Percentiles rank a stretch among this genome's conserved stretches.
phyloP scores from a whole-genome alignment of 2,797 vertebrate species.

The Danio albolineatus region DNA sequence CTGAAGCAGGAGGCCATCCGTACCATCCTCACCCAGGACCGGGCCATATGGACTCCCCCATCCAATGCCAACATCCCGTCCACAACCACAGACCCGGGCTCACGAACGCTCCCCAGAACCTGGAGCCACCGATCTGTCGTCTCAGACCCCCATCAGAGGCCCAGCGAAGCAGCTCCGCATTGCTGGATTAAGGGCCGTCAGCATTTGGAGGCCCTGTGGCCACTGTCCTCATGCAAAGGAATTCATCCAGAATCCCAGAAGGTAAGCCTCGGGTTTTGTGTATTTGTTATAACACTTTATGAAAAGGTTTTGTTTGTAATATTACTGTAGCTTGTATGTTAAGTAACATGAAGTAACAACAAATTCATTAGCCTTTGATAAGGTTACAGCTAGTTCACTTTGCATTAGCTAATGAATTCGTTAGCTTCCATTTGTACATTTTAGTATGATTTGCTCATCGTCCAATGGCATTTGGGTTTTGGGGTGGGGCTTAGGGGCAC shows the following conservation, averaged over 20 bases:
- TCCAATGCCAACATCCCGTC: constrained; percentile 70
- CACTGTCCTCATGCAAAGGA: constrained; percentile 82
- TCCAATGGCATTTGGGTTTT: no score
- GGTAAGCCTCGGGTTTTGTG: constrained; percentile 64
- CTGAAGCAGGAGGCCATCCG: constrained; percentile 94
- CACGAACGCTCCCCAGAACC: constrained; percentile 81
- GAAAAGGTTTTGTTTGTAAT: no score
- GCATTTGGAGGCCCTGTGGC: constrained; percentile 80
- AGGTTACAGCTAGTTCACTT: no score
- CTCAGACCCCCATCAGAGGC: constrained; percentile 82
- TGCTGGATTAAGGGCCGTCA: constrained; percentile 90
- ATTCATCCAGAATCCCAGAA: constrained; percentile 85
- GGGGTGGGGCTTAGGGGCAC: no score
- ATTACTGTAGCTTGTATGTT: no score
- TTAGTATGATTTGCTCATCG: no score
- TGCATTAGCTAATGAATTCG: no score
- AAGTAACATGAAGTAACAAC: no score
- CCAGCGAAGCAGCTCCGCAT: constrained; percentile 82
- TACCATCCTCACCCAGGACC: constrained; percentile 89
- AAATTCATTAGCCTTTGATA: no score
- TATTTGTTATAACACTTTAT: not conserved
- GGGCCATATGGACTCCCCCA: constrained; percentile 81
- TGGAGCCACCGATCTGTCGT: constrained; percentile 81
- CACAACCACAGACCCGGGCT: constrained; percentile 63
- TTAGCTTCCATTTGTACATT: no score